Conservation (phyloP, 2,113 vertebrate species). For the Ptilorrhoa leucosticta region DNA sequence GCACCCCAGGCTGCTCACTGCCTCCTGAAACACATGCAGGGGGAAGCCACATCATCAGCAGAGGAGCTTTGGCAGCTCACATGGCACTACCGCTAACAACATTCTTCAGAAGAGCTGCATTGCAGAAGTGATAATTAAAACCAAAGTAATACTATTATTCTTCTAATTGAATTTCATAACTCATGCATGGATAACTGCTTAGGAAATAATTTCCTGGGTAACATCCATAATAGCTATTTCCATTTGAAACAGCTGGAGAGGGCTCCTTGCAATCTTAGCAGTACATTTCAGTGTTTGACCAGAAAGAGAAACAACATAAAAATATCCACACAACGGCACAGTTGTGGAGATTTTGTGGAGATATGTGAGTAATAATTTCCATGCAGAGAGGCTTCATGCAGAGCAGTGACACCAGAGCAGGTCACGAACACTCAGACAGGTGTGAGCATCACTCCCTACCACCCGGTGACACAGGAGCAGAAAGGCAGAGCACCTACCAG, state of each 20-base stretch:
- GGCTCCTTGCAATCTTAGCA: background rate
- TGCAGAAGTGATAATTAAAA: background rate
- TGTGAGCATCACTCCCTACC: background rate
- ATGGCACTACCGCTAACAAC: background rate
- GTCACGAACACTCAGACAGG: background rate
- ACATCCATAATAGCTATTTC: background rate
- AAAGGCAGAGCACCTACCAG: background rate
- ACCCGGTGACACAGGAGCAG: background rate
- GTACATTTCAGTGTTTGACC: background rate
- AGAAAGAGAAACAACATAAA: background rate
- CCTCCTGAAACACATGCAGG: background rate
- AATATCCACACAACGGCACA: accelerated
- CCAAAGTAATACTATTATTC: background rate
- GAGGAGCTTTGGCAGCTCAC: background rate
- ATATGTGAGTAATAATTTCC: accelerated
- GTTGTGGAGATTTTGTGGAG: background rate
- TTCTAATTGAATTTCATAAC: background rate
- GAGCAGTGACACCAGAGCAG: background rate
- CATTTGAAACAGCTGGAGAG: background rate
- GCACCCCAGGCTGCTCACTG: background rate
- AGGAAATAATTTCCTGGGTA: background rate
- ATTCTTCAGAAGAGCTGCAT: background rate
- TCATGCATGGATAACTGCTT: background rate
- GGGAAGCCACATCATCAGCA: background rate
- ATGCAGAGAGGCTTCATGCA: accelerated